phyloP scores from a whole-genome alignment of 2,113 vertebrate species.

The Eurypyga helias region DNA sequence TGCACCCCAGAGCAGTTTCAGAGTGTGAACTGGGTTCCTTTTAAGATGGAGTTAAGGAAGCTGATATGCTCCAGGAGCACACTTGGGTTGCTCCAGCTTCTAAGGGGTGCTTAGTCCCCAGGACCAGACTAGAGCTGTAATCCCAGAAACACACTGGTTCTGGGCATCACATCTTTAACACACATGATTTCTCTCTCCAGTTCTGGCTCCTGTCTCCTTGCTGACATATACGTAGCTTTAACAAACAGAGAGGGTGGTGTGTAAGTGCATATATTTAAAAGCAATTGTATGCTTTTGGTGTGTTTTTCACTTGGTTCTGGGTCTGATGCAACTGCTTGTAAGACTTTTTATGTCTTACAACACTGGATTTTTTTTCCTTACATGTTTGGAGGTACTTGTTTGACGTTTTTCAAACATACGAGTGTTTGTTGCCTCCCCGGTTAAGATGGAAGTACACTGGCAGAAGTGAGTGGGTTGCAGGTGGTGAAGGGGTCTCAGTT shows the following conservation, averaged over 20 bases:
- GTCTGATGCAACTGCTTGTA: not conserved
- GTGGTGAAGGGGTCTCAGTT: not conserved
- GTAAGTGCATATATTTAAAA: not conserved
- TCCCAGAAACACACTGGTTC: not conserved
- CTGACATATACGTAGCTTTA: not conserved
- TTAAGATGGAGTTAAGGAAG: not conserved
- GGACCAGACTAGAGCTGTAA: not conserved
- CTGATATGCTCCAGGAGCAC: not conserved
- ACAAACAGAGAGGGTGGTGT: not conserved
- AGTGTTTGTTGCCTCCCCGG: not conserved
- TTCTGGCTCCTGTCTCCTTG: not conserved
- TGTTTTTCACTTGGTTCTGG: not conserved
- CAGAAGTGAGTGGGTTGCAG: not conserved
- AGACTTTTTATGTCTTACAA: not conserved
- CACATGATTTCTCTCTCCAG: accelerated
- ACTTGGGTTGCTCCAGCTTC: not conserved
- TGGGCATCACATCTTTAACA: not conserved
- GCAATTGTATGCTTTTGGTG: not conserved
- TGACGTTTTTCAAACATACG: not conserved
- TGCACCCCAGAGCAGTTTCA: not conserved
- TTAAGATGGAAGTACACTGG: not conserved
- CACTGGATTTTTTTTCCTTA: not conserved
- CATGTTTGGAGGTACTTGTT: not conserved
- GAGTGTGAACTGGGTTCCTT: not conserved
- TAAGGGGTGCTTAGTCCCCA: not conserved